Base-by-base conservation (phyloP, 2,797 vertebrate species). In the Typhlichthys subterraneus region DNA sequence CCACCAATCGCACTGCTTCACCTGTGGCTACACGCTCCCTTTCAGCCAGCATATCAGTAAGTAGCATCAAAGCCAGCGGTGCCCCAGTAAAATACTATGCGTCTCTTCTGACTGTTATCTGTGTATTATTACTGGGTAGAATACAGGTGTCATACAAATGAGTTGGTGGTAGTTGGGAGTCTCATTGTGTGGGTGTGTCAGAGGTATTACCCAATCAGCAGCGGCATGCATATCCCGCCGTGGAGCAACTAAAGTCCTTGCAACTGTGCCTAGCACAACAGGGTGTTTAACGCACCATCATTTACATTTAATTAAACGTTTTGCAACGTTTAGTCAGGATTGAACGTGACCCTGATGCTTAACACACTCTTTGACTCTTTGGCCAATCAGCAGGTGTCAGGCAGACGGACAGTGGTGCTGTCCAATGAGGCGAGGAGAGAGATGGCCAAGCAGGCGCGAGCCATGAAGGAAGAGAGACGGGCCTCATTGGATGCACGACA, bases 351-450 rank as follows among this genome's bases (percentile, higher is more conserved):
- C 45, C 31, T 46, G 3, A 12, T 31, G 15, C 13, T 38, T 38
- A 38, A 38, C 33, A 38, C 33, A n/a, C 12, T 29, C 14, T 38
- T 57, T 63, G 63, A 73, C 45, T 12, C 45, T 48, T 61, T 6
- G 59, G 3, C 63, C 38, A 4, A 73, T 76, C 67, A 74, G 9
- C 78, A 95, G 94, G 72, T 88, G 8, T 80, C 81, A 1, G 80
- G 77, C 15, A 93, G 87, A 63, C 88, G 90, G 75, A 83, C 62
- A 12, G 12, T 75, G 67, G 67, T 88, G 13, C 68, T 94, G 75
- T 84, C 90, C 53, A 92, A 84, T 69, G 94, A 94, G 82, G 88
- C 83, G 10, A 86, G 85, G 68, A 89, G 90, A 72, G 91, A 93
- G 76, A 72, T 91, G 66, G 78, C 75, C 1, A 93, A 92, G 57